Conservation (phyloP, 1,140 invertebrate species). For the Wasmannia auropunctata region DNA sequence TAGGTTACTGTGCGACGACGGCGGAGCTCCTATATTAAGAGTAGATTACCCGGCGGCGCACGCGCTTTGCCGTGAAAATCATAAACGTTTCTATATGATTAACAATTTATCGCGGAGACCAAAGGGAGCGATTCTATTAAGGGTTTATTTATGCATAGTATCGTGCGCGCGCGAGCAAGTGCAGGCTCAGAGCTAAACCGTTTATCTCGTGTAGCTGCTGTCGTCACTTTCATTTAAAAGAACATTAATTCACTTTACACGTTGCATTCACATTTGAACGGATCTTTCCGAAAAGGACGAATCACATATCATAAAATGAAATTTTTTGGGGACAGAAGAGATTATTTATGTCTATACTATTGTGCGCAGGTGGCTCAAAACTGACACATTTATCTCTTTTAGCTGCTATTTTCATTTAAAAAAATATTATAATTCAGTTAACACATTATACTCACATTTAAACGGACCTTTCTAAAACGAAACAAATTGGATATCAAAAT, state of each 20-base stretch:
- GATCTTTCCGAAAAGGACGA: background rate
- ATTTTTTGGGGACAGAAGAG: no score
- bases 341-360: no score
- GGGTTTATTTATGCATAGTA: background rate
- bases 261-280: background rate
- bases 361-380: no score
- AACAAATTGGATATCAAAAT: no score
- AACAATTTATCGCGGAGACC: background rate
- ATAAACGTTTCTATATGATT: slow-evolving; percentile 6
- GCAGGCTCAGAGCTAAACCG: background rate
- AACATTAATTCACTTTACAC: background rate
- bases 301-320: background rate
- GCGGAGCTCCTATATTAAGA: background rate
- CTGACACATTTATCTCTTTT: no score
- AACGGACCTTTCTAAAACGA: no score
- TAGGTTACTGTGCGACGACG: background rate
- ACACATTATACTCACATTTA: no score
- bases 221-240: background rate
- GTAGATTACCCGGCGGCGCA: background rate
- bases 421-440: no score
- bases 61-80: background rate
- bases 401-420: no score
- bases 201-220: background rate
- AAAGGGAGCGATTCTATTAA: background rate
- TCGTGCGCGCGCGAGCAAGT: no score